Evolutionary conservation across 2,888 invertebrate species (phyloP).

Genomic region (Cataglyphis altisquamis): DNA sequence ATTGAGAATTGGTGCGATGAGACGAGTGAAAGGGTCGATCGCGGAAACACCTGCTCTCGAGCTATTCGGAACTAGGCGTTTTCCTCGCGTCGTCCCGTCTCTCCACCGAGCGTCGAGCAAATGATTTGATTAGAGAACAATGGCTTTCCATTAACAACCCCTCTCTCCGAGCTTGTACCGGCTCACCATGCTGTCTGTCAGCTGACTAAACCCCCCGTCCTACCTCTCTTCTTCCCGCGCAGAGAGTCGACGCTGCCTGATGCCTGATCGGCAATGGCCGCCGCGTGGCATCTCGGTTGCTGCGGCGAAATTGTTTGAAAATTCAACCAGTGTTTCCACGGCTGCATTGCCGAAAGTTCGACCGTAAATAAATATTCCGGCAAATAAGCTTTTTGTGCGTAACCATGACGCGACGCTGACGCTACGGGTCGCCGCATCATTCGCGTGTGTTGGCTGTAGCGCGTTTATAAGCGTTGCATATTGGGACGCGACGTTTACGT

Average conservation of each 20-base stretch:
- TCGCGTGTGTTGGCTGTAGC: slow-evolving; percentile 10
- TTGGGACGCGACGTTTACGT: slow-evolving; percentile 3
- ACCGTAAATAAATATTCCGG: slow-evolving; percentile 62
- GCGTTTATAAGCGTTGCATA: slow-evolving; percentile 34
- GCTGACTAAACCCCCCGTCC: slow-evolving; percentile 75
- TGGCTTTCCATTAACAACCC: slow-evolving; percentile 86
- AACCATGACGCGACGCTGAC: neutral
- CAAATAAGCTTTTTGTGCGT: slow-evolving; percentile 58
- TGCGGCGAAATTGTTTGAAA: slow-evolving; percentile 70
- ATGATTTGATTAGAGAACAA: slow-evolving; percentile 86
- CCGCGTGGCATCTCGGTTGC: slow-evolving; percentile 25
- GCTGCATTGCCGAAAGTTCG: slow-evolving; percentile 43
- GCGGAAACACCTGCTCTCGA: slow-evolving; percentile 65
- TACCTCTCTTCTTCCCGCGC: neutral
- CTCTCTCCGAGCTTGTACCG: slow-evolving; percentile 66
- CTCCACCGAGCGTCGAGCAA: slow-evolving; percentile 80
- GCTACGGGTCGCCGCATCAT: neutral
- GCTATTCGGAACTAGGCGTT: slow-evolving; percentile 46
- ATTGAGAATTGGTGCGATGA: slow-evolving; percentile 24
- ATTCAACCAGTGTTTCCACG: slow-evolving; percentile 62
- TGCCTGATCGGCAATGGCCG: slow-evolving; percentile 47
- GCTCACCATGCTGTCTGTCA: slow-evolving; percentile 79
- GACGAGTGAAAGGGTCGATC: slow-evolving; percentile 52
- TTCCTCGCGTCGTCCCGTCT: slow-evolving; percentile 63
- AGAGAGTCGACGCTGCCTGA: slow-evolving; percentile 55